Conservation (phyloP, 2,888 invertebrate genomes). For the Aromia moschata region DNA sequence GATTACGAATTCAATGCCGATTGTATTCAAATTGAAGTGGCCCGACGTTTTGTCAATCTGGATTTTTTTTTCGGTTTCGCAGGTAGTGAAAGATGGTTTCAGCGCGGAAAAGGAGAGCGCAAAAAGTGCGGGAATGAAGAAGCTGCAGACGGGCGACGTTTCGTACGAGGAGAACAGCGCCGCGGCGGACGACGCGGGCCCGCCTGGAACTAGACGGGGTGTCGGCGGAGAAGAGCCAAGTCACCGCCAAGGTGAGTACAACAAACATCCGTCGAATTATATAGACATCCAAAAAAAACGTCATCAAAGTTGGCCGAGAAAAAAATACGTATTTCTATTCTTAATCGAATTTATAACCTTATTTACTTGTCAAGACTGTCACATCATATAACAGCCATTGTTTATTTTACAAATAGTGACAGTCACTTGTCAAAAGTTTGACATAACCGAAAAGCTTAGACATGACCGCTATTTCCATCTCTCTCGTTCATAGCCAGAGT, state of each 20-base stretch:
- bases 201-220: constrained; percentile 85
- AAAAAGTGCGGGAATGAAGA: constrained; percentile 76
- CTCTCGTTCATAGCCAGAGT: too few relatives aligned
- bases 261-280: too few relatives aligned
- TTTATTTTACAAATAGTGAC: too few relatives aligned
- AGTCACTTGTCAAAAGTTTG: too few relatives aligned
- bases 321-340: too few relatives aligned
- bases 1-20: neutral
- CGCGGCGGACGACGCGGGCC: constrained; percentile 79
- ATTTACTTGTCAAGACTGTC: too few relatives aligned
- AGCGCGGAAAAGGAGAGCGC: constrained; percentile 82
- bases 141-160: constrained; percentile 82
- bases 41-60: neutral
- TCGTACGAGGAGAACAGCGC: constrained; percentile 84
- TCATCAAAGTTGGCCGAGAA: too few relatives aligned
- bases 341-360: too few relatives aligned
- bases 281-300: too few relatives aligned
- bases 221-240: constrained; percentile 85
- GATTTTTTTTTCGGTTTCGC: constrained; percentile 32
- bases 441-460: too few relatives aligned
- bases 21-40: constrained; percentile 28
- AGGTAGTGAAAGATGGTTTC: constrained; percentile 82
- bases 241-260: constrained; percentile 78
- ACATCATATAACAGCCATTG: too few relatives aligned
- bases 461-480: too few relatives aligned